These are phyloP conservation scores for Camptogramma bilineatum DNA, from an alignment of 2,888 invertebrate species.

Conservation along the genomic window DNA sequence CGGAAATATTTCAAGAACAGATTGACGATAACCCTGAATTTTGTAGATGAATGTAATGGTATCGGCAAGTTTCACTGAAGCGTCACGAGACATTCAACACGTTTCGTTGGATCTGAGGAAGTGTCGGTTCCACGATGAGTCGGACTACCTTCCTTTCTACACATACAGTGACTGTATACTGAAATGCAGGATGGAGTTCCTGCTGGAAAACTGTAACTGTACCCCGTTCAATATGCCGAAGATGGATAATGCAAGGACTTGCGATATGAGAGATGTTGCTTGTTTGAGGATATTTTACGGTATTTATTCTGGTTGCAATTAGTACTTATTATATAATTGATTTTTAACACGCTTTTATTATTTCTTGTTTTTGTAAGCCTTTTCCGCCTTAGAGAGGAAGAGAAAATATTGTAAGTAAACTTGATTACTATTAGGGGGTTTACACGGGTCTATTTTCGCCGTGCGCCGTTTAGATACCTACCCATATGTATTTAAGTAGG, in stretches of 20 bases:
- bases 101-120: slow-evolving; percentile 73
- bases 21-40: background rate
- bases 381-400: too few relatives aligned
- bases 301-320: slow-evolving; percentile 41
- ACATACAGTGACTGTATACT: slow-evolving; percentile 86
- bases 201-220: slow-evolving; percentile 81
- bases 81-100: slow-evolving; percentile 77
- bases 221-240: slow-evolving; percentile 85
- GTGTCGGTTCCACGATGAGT: slow-evolving; percentile 86
- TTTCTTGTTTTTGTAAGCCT: background rate
- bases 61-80: slow-evolving; percentile 74
- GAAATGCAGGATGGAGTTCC: slow-evolving; percentile 83
- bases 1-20: background rate
- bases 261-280: slow-evolving; percentile 79
- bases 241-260: slow-evolving; percentile 66
- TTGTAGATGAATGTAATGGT: slow-evolving; percentile 74
- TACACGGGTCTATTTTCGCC: too few relatives aligned
- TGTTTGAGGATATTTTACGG: slow-evolving; percentile 79
- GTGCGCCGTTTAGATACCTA: too few relatives aligned
- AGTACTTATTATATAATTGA: too few relatives aligned
- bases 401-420: background rate
- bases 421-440: too few relatives aligned
- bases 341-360: too few relatives aligned
- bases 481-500: too few relatives aligned
- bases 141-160: slow-evolving; percentile 74